These are phyloP conservation scores for Melanerpes aurifrons DNA, from an alignment of 2,113 vertebrate species.

Conservation along the genomic window DNA sequence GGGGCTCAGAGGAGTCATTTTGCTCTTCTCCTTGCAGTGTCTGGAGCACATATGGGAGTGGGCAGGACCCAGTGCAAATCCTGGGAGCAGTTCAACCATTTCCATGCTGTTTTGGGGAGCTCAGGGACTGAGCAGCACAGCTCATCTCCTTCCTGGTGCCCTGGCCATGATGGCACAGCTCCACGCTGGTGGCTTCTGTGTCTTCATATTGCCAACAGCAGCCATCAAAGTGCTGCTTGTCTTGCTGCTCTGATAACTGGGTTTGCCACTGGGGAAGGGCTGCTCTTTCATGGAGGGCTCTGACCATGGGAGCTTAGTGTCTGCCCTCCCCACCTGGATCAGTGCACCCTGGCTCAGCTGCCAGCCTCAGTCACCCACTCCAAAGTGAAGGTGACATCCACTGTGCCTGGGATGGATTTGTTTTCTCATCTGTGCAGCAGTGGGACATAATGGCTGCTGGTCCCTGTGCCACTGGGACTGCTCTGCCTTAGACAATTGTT, in stretches of 20 bases:
- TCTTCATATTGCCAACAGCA: fast-evolving
- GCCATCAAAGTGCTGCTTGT: not conserved
- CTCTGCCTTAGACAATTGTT: fast-evolving
- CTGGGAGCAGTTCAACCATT: fast-evolving
- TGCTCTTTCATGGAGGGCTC: not conserved
- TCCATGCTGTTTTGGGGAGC: not conserved
- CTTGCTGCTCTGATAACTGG: not conserved
- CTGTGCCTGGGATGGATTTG: not conserved
- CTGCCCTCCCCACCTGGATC: not conserved
- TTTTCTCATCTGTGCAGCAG: not conserved
- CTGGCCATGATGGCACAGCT: not conserved
- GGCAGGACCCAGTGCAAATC: fast-evolving
- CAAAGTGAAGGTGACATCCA: fast-evolving
- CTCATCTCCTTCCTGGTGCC: not conserved
- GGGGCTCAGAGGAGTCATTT: not conserved
- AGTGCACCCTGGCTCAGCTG: not conserved
- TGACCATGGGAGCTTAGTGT: fast-evolving
- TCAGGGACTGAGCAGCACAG: not conserved
- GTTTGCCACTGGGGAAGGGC: not conserved
- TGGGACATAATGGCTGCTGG: not conserved
- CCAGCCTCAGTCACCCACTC: fast-evolving
- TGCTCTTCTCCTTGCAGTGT: fast-evolving
- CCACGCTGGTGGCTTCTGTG: not conserved
- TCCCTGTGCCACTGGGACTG: fast-evolving
- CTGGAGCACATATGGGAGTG: not conserved